Evolutionary conservation across 2,113 vertebrate species (phyloP), one percentile per base, ranked within the genome.

Genomic region (Cisticola juncidis): DNA sequence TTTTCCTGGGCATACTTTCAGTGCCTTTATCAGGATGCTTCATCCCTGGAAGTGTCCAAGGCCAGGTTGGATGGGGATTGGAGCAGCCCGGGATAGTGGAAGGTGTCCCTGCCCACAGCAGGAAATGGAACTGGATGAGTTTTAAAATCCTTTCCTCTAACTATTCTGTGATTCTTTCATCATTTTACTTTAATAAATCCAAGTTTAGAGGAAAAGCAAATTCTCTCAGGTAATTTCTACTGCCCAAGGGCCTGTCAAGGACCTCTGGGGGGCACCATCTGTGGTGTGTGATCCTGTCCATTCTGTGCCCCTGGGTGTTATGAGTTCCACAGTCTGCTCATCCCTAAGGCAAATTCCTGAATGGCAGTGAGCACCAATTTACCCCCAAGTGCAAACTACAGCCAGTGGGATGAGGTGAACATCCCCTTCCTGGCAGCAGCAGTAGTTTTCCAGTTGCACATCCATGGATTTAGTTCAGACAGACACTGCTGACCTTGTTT

Each of bases 261-360:
- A 33, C 33, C 4, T 2, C 17, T 2, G 2, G 38, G 2, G 38
- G 69, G 13, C 31, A 48, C 33, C 18, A 9, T 26, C 36, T 62
- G 35, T 0, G 0, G 33, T 21, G 9, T 12, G 9, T 18, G 35
- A 21, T 12, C 28, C 19, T 2, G 1, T 11, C 53, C 47, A 11
- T 31, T 22, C 47, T 31, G 11, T 64, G 77, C 6, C 33, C 33
- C 12, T 0, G 0, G 13, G 9, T 44, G 12, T 4, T 3, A 2
- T 33, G 51, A 42, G 18, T n/a, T 35, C 65, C 68, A 9, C 51
- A 54, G 3, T 28, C 48, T 86, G 64, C 38, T 69, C 50, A 44
- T 68, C 50, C 53, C n/a, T 29, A 42, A 54, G 40, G 47, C 14
- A 61, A 68, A 69, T 33, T 68, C 23, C 35, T 31, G 57, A 28